These are phyloP conservation scores for Muscidifurax raptorellus DNA, from an alignment of 1,140 invertebrate species.

Conservation along the genomic window DNA sequence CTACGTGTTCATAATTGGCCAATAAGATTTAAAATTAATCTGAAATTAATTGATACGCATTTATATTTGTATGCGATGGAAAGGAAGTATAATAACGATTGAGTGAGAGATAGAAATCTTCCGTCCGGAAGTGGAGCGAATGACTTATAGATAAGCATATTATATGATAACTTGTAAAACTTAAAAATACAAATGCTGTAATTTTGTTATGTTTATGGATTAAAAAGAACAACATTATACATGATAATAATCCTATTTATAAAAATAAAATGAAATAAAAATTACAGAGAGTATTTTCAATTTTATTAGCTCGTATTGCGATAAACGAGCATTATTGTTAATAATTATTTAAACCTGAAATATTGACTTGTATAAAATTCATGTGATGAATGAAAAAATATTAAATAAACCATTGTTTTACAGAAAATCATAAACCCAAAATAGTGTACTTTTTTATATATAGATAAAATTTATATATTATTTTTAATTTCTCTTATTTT, in stretches of 20 bases:
- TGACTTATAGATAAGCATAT: conserved; percentile 22
- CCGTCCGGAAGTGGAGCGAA: conserved; percentile 26
- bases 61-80: neutral
- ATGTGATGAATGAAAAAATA: conserved; percentile 38
- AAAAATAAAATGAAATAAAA: neutral
- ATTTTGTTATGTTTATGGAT: conserved; percentile 24
- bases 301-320: conserved; percentile 21
- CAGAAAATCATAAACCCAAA: conserved; percentile 19
- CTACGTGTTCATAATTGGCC: conserved; percentile 41
- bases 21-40: neutral
- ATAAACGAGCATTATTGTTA: conserved; percentile 24
- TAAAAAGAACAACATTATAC: conserved; percentile 15
- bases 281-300: conserved; percentile 31
- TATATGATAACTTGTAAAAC: conserved; percentile 13
- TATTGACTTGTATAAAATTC: conserved; percentile 42
- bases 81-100: neutral
- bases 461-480: neutral
- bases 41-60: neutral
- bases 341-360: conserved; percentile 10
- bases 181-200: neutral
- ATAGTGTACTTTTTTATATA: neutral
- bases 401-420: conserved; percentile 38
- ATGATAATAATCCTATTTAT: conserved; percentile 20
- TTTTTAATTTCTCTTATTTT: neutral
- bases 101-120: conserved; percentile 1